Base-by-base conservation (phyloP, 2,888 invertebrate genomes). In the Diarsia mendica region DNA sequence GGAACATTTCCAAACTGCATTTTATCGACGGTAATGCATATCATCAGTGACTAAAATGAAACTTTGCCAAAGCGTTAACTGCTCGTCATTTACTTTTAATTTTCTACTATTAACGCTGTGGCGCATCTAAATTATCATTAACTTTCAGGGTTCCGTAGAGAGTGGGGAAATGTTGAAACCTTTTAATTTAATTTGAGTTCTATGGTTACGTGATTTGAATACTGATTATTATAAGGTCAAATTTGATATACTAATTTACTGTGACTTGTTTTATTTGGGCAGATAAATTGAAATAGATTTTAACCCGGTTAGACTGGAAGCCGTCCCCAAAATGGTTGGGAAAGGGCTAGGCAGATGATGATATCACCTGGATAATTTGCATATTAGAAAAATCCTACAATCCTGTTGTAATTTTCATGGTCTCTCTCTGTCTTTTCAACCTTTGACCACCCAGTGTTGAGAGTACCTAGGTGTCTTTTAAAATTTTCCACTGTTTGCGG, bases 61-160 rank as follows among this genome's bases (percentile, higher is more conserved):
- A 79, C 39, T 71, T 82, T 72, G 44, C 28, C 49, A 23, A 71
- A 82, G 13, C 48, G 9, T 75, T 49, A 82, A 82, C 71, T 79
- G 13, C 18, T 76, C 33, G 11, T 65, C 69, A 69, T 70, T 83
- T 68, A 55, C 13, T 80, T 75, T 75, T 68, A 65, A 75, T 65
- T 80, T 65, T 74, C 53, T 63, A 44, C 77, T 64, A 65, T 39
- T n/a, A 65, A 53, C 23, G 33, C 39, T 55, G 53, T 60, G 33
- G 49, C 28, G 69, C 58, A 55, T 64, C 67, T 70, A 77, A 80
- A 82, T 66, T 83, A 66, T 68, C 64, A 71, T 73, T 79, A 60
- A 64, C 9, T 65, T 66, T 46, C 60, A 66, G 65, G 73, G 60
- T 73, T 66, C 61, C 11, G 33, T n/a, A n/a, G 9, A 64, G 4